Conservation (phyloP, 2,113 vertebrate genomes). For the Pteruthius melanotis region DNA sequence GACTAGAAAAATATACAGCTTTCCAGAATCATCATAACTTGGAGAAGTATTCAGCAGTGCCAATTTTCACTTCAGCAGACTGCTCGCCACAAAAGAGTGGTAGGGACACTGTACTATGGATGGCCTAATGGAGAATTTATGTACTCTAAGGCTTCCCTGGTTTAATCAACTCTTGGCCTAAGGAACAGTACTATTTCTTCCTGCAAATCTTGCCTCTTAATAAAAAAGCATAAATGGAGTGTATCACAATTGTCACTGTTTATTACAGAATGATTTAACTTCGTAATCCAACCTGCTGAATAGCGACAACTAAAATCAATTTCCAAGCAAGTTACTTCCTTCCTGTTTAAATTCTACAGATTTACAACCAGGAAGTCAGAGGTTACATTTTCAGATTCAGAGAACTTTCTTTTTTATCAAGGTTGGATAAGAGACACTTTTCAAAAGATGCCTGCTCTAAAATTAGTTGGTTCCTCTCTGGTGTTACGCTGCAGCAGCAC, state of each 20-base stretch:
- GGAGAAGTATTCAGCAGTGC: background rate
- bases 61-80: background rate
- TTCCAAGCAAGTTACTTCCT: background rate
- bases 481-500: background rate
- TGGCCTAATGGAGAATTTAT: background rate
- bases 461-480: background rate
- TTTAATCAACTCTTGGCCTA: background rate
- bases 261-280: background rate
- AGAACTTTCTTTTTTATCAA: background rate
- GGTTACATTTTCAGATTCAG: background rate
- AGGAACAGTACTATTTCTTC: background rate
- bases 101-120: background rate
- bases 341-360: background rate
- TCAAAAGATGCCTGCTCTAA: background rate
- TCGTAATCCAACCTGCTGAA: background rate
- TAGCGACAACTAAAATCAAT: background rate
- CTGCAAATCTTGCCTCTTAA: background rate
- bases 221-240: background rate
- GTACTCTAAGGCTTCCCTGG: background rate
- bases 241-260: background rate
- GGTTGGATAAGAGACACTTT: background rate
- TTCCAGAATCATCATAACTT: background rate
- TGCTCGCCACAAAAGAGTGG: background rate
- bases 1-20: background rate
- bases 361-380: background rate